A percentile compares a stretch with the other conserved stretches of the same genome.
These are phyloP conservation scores for Myotis pilosus DNA, from an alignment of 2,797 vertebrate species.

Conservation along the genomic window DNA sequence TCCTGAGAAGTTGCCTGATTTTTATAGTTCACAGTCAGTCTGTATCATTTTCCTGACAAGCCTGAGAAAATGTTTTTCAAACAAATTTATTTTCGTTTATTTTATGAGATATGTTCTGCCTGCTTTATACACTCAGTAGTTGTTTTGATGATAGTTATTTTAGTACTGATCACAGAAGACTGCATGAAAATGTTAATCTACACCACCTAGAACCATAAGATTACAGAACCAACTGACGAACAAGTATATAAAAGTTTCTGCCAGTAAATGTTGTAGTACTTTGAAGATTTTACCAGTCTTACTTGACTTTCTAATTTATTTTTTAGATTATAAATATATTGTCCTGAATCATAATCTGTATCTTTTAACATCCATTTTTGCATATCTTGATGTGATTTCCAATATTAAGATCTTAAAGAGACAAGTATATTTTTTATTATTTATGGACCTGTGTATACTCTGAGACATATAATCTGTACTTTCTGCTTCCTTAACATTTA, in stretches of 20 bases:
- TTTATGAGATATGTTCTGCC: conserved; percentile 39
- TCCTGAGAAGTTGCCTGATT: conserved; percentile 37
- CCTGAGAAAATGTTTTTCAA: conserved; percentile 7
- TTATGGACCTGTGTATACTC: conserved; percentile 19
- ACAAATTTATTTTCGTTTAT: conserved; percentile 29
- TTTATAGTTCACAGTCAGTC: conserved; percentile 36
- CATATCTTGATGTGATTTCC: background rate
- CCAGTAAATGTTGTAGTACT: background rate
- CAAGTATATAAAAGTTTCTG: background rate
- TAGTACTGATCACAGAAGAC: background rate
- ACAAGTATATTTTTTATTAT: conserved; percentile 19
- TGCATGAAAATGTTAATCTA: background rate
- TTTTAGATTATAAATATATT: conserved; percentile 30
- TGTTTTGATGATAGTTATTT: conserved; percentile 1
- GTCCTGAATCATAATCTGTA: background rate
- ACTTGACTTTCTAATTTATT: conserved; percentile 23
- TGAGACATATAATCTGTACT: background rate
- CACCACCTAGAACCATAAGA: background rate
- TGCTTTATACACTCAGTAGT: background rate
- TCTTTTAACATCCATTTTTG: background rate
- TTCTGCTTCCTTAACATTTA: conserved; percentile 11
- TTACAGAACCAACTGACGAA: conserved; percentile 14
- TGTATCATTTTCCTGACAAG: conserved; percentile 38
- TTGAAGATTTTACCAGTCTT: background rate
- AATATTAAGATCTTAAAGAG: background rate